phyloP scores from a whole-genome alignment of 2,113 vertebrate species.

The Psammodynastes pulverulentus region DNA sequence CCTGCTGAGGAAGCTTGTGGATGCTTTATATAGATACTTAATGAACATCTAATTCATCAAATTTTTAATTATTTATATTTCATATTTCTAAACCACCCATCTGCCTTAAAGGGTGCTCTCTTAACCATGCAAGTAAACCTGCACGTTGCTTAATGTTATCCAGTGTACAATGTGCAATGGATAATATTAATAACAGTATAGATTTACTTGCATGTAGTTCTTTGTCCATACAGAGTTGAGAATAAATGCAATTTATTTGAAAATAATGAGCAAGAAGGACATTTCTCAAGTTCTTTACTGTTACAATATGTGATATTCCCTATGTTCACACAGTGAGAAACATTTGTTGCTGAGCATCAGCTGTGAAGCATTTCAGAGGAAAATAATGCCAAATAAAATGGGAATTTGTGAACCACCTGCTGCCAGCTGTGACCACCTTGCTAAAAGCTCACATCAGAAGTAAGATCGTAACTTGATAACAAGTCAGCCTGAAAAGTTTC shows the following conservation, averaged over 20 bases:
- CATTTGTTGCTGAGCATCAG: conserved; percentile 41
- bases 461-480: conserved; percentile 17
- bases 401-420: conserved; percentile 26
- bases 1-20: not conserved
- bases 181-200: no score
- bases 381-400: conserved; percentile 52
- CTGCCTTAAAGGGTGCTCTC: not conserved
- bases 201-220: not conserved
- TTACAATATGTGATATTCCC: conserved; percentile 36
- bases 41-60: not conserved
- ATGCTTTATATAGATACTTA: not conserved
- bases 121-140: not conserved
- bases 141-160: not conserved
- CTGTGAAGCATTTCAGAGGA: conserved; percentile 34
- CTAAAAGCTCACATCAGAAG: conserved; percentile 30
- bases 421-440: conserved; percentile 12
- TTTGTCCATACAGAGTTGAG: not conserved
- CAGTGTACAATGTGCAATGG: not conserved
- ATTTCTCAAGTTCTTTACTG: conserved; percentile 17
- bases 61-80: not conserved
- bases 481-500: not conserved
- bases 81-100: not conserved
- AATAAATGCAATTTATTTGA: conserved; percentile 15
- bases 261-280: conserved; percentile 16
- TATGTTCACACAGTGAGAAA: conserved; percentile 43